phyloP scores from a whole-genome alignment of 2,888 invertebrate genomes.

The Myopa tessellatipennis region DNA sequence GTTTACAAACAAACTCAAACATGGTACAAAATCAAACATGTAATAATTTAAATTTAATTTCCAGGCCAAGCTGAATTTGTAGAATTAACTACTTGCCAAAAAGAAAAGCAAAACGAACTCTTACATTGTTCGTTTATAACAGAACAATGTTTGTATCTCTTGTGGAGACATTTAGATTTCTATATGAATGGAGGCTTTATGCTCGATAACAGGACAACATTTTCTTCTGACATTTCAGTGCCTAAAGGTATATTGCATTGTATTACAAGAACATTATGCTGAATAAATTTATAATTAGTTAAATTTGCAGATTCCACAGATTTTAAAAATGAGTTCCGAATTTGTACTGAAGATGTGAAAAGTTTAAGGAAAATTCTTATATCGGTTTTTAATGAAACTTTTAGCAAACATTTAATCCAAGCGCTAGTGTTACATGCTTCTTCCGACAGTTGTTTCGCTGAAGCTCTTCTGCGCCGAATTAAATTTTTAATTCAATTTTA shows the following conservation, averaged over 20 bases:
- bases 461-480: conserved; percentile 81
- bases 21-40: conserved; percentile 33
- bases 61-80: conserved; percentile 62
- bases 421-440: conserved; percentile 76
- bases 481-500: conserved; percentile 82
- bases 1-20: neutral
- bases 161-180: conserved; percentile 82
- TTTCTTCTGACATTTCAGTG: conserved; percentile 40
- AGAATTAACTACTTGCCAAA: conserved; percentile 70
- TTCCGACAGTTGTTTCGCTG: conserved; percentile 77
- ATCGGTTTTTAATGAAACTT: conserved; percentile 81
- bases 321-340: conserved; percentile 72
- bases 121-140: conserved; percentile 75
- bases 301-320: conserved; percentile 65
- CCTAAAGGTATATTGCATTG: conserved; percentile 41
- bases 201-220: conserved; percentile 53
- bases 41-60: conserved; percentile 36
- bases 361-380: conserved; percentile 79
- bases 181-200: conserved; percentile 76
- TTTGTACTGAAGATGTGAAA: conserved; percentile 74
- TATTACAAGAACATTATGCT: neutral
- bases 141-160: conserved; percentile 78
- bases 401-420: conserved; percentile 79
- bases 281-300: conserved; percentile 33
- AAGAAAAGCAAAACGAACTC: conserved; percentile 73